Evolutionary conservation across 2,797 vertebrate genomes (phyloP), one percentile per base, ranked within the genome.

Genomic region (Mallotus villosus): DNA sequence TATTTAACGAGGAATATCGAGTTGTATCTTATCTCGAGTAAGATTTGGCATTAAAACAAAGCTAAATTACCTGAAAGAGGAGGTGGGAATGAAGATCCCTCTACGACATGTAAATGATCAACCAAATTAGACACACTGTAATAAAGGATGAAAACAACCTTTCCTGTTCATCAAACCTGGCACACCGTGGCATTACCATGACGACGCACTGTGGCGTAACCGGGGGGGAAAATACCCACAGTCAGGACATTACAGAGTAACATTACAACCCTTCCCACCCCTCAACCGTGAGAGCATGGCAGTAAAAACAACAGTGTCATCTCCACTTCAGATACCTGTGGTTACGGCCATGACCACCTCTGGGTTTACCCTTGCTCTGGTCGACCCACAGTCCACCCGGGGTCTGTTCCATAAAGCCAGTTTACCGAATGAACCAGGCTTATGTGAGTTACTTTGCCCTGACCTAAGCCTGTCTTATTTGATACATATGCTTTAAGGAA

Each of bases 181-280:
- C 73, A 82, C 53, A 60, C 32, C 57, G 24, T 25, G 63, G 55
- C 60, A 9, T 7, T 49, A 32, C 66, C 60, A 67, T 71, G 75
- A 70, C 61, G 32, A 63, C 63, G 22, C 34, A 68, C 62, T 77
- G 41, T 11, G 51, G 73, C 65, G 80, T 72, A 77, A 78, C 68
- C 70, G 67, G 74, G 71, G n/a, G 71, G n/a, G 65, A 73, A 81
- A 79, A 73, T 72, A 41, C 73, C 68, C 68, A 70, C 72, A 22
- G 75, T 85, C 84, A 84, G 83, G 84, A 85, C 78, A 83, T 72
- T 72, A 25, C 57, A 69, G 71, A 37, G 69, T 81, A 74, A 72
- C 64, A 71, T 49, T 55, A 49, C 59, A 1, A 49, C 24, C 19
- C 34, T 63, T 60, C 53, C 55, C 59, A 69, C 79, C 80, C 25